These are phyloP conservation scores for Oreotrochilus melanogaster DNA, from an alignment of 2,113 vertebrate genomes.

Conservation along the genomic window DNA sequence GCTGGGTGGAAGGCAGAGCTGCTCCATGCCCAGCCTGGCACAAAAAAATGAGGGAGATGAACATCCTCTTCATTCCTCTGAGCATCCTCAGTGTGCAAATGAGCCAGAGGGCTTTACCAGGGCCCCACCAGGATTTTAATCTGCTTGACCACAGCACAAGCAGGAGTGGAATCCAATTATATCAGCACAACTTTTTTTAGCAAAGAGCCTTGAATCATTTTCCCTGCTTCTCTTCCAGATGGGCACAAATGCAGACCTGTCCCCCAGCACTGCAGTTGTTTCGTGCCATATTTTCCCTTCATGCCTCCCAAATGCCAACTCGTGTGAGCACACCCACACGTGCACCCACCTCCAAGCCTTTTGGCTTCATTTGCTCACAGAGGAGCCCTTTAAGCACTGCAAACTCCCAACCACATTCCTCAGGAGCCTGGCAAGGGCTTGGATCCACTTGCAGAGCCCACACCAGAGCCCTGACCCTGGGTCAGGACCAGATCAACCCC, in stretches of 20 bases:
- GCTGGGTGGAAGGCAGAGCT: background rate
- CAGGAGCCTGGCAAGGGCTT: background rate
- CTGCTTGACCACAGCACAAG: background rate
- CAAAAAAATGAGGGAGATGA: background rate
- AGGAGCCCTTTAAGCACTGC: background rate
- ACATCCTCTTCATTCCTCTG: background rate
- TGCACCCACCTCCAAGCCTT: slow-evolving; percentile 23
- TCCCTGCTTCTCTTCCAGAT: background rate
- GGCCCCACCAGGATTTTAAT: background rate
- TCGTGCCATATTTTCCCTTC: slow-evolving; percentile 39
- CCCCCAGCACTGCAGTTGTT: slow-evolving; percentile 28
- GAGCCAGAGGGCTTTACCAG: background rate
- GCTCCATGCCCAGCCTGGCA: background rate
- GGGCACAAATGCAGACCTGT: background rate
- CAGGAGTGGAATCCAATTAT: background rate
- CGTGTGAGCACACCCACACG: slow-evolving; percentile 2
- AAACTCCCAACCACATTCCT: background rate
- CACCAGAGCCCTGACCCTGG: fast-evolving
- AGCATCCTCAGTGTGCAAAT: background rate
- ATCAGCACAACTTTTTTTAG: background rate
- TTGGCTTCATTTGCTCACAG: background rate
- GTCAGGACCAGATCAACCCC: too few relatives aligned
- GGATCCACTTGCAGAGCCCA: background rate
- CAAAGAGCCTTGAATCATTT: background rate
- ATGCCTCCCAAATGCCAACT: slow-evolving; percentile 56